Evolutionary conservation across 2,888 invertebrate species (phyloP), one percentile per base, ranked within the genome.

Genomic region (Diaphora mendica): DNA sequence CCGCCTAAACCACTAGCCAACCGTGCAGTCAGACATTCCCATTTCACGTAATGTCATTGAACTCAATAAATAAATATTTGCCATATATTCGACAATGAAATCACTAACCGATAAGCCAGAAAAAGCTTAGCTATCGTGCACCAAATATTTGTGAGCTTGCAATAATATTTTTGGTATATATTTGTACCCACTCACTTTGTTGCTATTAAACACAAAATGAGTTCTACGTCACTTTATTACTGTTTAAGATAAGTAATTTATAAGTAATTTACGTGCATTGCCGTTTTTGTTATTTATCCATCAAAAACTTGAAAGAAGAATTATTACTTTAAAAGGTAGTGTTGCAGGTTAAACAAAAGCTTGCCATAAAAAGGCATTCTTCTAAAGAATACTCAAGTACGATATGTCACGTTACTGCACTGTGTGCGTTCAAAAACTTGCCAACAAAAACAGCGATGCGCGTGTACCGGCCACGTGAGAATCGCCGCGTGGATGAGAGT

Each of bases 361-460:
- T 62, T 26, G 3, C 68, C n/a, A n/a, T n/a, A 59, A 59, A 55
- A 48, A 26, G n/a, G 55, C 11, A 13, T 62, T 44, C 48, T 33
- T 30, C 17, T 7, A 4, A 23, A 69, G 23, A 44, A 44, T 64
- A 9, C 64, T 64, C 44, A 64, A 70, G 59, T 66, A 75, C 77
- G 59, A 76, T 75, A 75, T 85, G 86, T 90, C 89, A 89, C 90
- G 92, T 91, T 90, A 86, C 66, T 69, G 76, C 64, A 74, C 77
- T 77, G 82, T n/a, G 76, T 82, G 84, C 84, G 85, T 82, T 87
- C 82, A 83, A 87, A 91, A 91, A 85, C 73, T 78, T 81, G 84
- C 82, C 84, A 88, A 88, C 86, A 88, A 91, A 91, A 89, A 88
- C 86, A 80, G 48, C 77, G 70, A 75, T 77, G 81, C 87, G 83